phyloP scores from a whole-genome alignment of 2,113 vertebrate species.

The Puntigrus tetrazona region DNA sequence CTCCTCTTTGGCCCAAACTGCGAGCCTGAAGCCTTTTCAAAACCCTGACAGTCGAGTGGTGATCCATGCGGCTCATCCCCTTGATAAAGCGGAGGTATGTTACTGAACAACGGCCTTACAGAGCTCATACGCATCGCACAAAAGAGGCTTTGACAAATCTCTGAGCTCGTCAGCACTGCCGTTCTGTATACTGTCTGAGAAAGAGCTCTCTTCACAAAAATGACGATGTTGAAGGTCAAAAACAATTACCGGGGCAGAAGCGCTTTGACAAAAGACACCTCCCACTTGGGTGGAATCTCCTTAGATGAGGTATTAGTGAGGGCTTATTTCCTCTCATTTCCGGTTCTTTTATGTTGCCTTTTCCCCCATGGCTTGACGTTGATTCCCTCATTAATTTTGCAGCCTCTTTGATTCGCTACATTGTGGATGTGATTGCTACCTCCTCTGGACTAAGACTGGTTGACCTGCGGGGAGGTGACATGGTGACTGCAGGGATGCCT shows the following conservation, averaged over 20 bases:
- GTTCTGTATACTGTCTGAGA: conserved; percentile 3
- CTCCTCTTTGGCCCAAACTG: not conserved
- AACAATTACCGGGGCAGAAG: conserved; percentile 80
- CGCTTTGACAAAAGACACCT: conserved; percentile 76
- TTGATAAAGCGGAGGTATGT: conserved; percentile 21
- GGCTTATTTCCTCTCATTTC: conserved; percentile 94
- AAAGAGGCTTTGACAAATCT: conserved; percentile 33
- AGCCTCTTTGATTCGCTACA: conserved; percentile 90
- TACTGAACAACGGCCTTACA: conserved; percentile 23
- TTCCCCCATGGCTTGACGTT: conserved; percentile 85
- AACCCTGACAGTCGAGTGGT: conserved; percentile 3
- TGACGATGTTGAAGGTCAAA: conserved; percentile 86
- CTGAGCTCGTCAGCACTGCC: conserved; percentile 12
- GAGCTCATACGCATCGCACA: conserved; percentile 13
- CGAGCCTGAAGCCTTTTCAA: not conserved
- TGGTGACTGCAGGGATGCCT: conserved; percentile 74
- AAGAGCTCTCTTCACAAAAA: conserved; percentile 44
- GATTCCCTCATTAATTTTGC: conserved; percentile 96
- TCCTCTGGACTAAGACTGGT: conserved; percentile 39
- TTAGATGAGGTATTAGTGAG: conserved; percentile 92
- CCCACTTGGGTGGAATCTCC: conserved; percentile 81
- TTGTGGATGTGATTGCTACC: conserved; percentile 49
- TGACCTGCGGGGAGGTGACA: conserved; percentile 55
- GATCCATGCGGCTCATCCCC: conserved; percentile 18
- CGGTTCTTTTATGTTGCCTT: conserved; percentile 85